Base-by-base conservation (phyloP, 2,797 vertebrate species). In the Phalloptychus januarius region DNA sequence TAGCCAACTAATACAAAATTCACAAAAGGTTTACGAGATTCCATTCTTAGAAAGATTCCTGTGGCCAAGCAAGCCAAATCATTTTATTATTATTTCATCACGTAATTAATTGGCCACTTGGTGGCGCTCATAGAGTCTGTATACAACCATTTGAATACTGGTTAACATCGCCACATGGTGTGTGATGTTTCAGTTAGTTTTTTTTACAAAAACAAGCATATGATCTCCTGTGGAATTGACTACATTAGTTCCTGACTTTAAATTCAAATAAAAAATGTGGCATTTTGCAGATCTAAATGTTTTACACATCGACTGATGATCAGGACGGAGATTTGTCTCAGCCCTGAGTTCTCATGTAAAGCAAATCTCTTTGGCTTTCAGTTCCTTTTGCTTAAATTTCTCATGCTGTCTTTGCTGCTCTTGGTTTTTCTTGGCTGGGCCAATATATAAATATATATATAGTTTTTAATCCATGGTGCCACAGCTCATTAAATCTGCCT, bases 401-500 rank as follows among this genome's bases (percentile, higher is more conserved):
- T 0, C 2, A 46, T 56, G 63, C 5, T 8, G 44, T 25, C 48
- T 11, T 69, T 46, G 67, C 18, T 61, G 13, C 74, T 33, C 31
- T 5, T 36, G 20, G 16, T 82, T 56, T 67, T 65, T 74, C 74
- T 56, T 11, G 42, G 4, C 0, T 72, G 45, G 20, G 58, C 33
- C 40, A 20, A 71, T 5, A 38, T 28, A 75, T 4, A n/a, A 2
- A 72, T 6, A 25, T 6, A 15, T 28, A 72, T 6, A 25, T 6
- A 54, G 65, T 36, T 28, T 40, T 56, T 81, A 10, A 46, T 69
- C 80, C 6, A 69, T 42, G 28, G 42, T 77, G 28, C 33, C 74
- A 76, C 2, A 12, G 33, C 58, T 75, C 78, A 75, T 28, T 56
- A 74, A 72, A 2, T 78, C 82, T 87, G 48, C 76, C 63, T 72